These are phyloP conservation scores for Nasonovia ribisnigri DNA, from an alignment of 2,888 invertebrate species.

Conservation along the genomic window DNA sequence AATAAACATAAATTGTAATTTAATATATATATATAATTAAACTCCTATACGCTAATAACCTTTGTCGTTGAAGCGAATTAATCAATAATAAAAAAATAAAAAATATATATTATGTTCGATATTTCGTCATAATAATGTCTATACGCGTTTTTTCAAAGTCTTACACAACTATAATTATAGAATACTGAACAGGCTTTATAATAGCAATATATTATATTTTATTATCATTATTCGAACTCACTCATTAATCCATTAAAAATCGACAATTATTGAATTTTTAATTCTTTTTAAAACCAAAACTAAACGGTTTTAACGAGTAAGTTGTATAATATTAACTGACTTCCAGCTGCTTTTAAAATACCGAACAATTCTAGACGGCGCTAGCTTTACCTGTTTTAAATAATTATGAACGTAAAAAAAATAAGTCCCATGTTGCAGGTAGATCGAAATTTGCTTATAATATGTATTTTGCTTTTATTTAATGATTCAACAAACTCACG, in stretches of 20 bases:
- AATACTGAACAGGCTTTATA: neutral
- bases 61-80: too few species aligned
- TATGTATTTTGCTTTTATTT: neutral
- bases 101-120: neutral
- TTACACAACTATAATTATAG: neutral
- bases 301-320: neutral
- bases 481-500: conserved; percentile 11
- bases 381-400: neutral
- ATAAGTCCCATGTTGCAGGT: neutral
- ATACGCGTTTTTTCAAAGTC: neutral
- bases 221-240: neutral
- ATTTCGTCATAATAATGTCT: neutral
- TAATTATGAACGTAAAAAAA: neutral
- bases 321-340: neutral
- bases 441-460: neutral
- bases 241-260: neutral
- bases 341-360: neutral
- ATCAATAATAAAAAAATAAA: too few species aligned
- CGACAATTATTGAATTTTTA: neutral
- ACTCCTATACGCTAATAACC: too few species aligned
- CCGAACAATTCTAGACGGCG: neutral
- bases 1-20: too few species aligned
- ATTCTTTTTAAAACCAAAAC: neutral
- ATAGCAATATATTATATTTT: neutral
- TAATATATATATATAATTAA: too few species aligned